Evolutionary conservation across 2,113 vertebrate genomes (phyloP).

Genomic region (Coptodon rendalli): DNA sequence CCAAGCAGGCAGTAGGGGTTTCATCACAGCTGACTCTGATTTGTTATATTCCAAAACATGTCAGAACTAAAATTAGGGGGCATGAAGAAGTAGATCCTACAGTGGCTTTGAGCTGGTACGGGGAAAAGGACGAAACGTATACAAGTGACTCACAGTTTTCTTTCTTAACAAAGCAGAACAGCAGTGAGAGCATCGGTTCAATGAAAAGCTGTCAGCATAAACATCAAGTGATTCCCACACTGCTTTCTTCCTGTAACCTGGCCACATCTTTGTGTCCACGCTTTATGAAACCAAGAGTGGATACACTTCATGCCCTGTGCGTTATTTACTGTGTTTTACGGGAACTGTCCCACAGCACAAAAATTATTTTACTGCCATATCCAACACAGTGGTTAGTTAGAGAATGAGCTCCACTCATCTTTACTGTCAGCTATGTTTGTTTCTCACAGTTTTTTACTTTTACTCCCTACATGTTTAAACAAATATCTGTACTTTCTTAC

Average conservation of each 20-base stretch:
- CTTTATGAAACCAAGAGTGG: not conserved
- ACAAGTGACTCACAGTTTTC: not conserved
- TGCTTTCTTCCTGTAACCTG: not conserved
- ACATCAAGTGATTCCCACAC: not conserved
- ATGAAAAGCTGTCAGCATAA: not conserved
- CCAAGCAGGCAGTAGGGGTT: not conserved
- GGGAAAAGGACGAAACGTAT: not conserved
- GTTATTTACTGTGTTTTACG: not conserved
- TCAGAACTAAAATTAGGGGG: not conserved
- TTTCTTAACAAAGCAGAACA: not conserved
- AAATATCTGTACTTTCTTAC: not conserved
- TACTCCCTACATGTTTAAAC: not conserved
- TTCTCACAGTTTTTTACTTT: not conserved
- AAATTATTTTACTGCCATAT: not conserved
- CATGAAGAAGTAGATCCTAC: not conserved
- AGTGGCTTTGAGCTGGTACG: not conserved
- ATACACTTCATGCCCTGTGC: not conserved
- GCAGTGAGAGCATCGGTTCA: not conserved
- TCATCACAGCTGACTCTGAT: not conserved
- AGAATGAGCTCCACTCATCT: not conserved
- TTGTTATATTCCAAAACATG: not conserved
- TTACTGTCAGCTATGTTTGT: not conserved
- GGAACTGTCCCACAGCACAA: not conserved
- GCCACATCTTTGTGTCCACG: not conserved
- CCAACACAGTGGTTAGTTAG: not conserved